Percentiles rank a stretch among this genome's conserved stretches.
Evolutionary conservation across 92 coral and sea anemone species (phyloP).

Genomic region (Pocillopora grandis): DNA sequence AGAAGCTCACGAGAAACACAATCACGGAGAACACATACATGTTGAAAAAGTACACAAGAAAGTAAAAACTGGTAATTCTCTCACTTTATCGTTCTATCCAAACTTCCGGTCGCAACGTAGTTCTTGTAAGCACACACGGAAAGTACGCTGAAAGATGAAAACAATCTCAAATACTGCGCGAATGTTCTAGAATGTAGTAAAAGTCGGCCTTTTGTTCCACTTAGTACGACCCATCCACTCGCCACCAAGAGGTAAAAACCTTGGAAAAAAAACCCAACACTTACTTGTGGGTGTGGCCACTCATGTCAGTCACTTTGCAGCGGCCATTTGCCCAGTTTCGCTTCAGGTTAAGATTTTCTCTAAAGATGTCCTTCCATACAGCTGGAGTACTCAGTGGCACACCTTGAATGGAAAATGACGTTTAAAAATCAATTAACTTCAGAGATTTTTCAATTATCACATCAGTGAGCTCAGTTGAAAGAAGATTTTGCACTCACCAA

Average conservation of each 20-base stretch:
- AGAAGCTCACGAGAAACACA: no score
- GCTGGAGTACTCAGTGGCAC: constrained; percentile 78
- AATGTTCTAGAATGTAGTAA: not conserved
- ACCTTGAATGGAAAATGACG: constrained; percentile 43
- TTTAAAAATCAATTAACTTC: not conserved
- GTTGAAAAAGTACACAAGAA: not conserved
- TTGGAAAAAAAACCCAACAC: constrained; percentile 1
- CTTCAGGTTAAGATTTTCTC: constrained; percentile 78
- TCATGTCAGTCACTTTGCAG: constrained; percentile 80
- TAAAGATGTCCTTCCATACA: constrained; percentile 90
- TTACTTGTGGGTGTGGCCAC: constrained; percentile 90
- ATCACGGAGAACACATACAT: not conserved
- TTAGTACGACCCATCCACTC: not conserved
- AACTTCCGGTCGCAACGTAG: constrained; percentile 92
- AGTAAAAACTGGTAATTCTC: not conserved
- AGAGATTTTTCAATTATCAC: not conserved
- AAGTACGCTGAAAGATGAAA: constrained; percentile 68
- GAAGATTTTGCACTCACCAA: constrained; percentile 55
- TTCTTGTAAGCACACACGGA: constrained; percentile 78
- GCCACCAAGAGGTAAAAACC: not conserved
- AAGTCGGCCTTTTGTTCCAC: not conserved
- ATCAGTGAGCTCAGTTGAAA: not conserved
- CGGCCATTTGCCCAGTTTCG: constrained; percentile 93
- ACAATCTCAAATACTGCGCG: no score
- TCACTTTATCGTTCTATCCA: constrained; percentile 90